phyloP scores from a whole-genome alignment of 2,113 vertebrate species.

The Salvelinus alpinus region DNA sequence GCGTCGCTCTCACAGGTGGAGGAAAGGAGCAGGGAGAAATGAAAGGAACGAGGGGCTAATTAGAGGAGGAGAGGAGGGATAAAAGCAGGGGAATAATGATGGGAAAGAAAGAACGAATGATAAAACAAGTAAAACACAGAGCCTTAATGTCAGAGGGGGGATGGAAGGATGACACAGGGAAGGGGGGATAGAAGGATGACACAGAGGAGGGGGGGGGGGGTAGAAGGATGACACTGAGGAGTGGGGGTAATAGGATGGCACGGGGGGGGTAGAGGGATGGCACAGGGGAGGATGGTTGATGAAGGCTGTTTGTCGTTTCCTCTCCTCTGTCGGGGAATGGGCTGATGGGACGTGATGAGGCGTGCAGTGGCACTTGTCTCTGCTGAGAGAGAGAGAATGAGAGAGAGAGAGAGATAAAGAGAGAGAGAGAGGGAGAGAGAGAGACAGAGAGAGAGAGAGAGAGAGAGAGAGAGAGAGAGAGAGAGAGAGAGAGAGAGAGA shows the following conservation, averaged over 20 bases:
- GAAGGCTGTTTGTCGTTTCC: background rate
- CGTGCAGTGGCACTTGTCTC: background rate
- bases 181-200: background rate
- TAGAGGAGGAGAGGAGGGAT: background rate
- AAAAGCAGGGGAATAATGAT: background rate
- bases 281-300: conserved; percentile 67
- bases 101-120: background rate
- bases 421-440: conserved; percentile 24
- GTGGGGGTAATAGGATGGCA: too few species aligned
- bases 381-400: background rate
- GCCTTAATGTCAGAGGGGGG: background rate
- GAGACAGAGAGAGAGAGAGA: background rate
- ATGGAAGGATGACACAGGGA: background rate
- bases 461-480: background rate
- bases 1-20: background rate
- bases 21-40: background rate
- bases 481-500: conserved; percentile 28
- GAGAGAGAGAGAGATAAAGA: too few species aligned
- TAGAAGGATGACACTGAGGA: too few species aligned
- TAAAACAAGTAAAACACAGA: conserved; percentile 1
- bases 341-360: background rate
- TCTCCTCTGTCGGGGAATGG: background rate
- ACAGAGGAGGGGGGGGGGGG: background rate
- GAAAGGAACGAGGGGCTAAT: background rate
- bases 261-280: background rate